Conservation (phyloP, 2,888 invertebrate species). For the Eilema caniola region DNA sequence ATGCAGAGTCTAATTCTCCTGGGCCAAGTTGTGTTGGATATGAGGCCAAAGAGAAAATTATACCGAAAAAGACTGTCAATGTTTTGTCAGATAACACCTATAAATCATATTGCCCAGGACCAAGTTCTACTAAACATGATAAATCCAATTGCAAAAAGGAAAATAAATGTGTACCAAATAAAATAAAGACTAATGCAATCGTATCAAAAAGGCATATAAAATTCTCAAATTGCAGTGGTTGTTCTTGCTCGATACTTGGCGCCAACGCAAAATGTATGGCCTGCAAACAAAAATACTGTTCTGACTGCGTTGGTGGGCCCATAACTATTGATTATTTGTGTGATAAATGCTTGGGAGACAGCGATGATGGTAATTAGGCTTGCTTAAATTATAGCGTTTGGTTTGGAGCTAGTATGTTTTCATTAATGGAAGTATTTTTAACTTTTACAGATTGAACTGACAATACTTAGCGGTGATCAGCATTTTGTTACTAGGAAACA, state of each 20-base stretch:
- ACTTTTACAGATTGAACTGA: background rate
- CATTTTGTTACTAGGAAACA: background rate
- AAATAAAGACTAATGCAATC: slow-evolving; percentile 16
- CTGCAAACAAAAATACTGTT: slow-evolving; percentile 9
- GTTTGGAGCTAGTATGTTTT: background rate
- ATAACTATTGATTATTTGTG: background rate
- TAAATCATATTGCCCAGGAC: slow-evolving; percentile 15
- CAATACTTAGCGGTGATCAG: background rate
- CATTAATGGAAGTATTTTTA: background rate
- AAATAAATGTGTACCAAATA: slow-evolving; percentile 22
- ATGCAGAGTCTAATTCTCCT: slow-evolving; percentile 5
- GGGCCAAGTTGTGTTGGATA: slow-evolving; percentile 6
- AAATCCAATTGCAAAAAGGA: slow-evolving; percentile 15
- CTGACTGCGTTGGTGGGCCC: slow-evolving; percentile 2
- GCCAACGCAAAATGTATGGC: slow-evolving; percentile 23
- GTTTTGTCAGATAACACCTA: slow-evolving; percentile 8
- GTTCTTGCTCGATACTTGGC: slow-evolving; percentile 21
- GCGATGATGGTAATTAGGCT: background rate
- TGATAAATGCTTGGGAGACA: background rate
- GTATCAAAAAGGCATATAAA: slow-evolving; percentile 8
- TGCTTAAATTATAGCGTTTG: background rate
- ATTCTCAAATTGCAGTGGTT: slow-evolving; percentile 21
- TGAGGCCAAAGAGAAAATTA: slow-evolving; percentile 8
- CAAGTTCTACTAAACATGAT: slow-evolving; percentile 15
- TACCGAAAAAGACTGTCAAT: slow-evolving; percentile 3